Base-by-base conservation (phyloP, 2,113 vertebrate species). In the Nothoprocta pentlandii region DNA sequence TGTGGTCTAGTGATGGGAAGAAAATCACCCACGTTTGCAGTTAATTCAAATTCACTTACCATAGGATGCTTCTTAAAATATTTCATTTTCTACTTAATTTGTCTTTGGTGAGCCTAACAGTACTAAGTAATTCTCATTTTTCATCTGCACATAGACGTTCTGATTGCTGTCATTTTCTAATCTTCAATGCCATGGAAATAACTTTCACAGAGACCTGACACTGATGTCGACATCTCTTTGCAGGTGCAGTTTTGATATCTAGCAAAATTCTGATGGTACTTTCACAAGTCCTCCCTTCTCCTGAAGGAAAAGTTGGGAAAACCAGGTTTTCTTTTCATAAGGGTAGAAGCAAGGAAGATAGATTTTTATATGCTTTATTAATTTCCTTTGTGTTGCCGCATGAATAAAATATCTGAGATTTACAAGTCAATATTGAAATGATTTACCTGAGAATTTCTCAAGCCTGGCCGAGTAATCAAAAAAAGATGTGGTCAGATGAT, bases 31-130 rank as follows among this genome's bases (percentile, higher is more conserved):
- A 56, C 80, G 54, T 94, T 95, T 95, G 78, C 67, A 80, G 77
- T 71, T 93, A 90, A 96, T 96, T 95, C 94, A 95, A 81, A 91
- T 89, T 96, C 95, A 93, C 82, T 89, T 92, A 64, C 85, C 83
- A 63, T 71, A 59, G 47, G 73, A 93, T 67, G 63, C 54, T 90
- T 97, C 90, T 96, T 87, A 96, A 96, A 96, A 86, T 93, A 85
- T 93, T 96, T 95, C 36, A 86, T 95, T 96, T 95, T 95, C 94
- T 90, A 92, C 78, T 75, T 96, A 93, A 90, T 96, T 95, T 92
- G 86, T 68, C 76, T 84, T 74, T 67, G 90, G 63, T 69, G 83
- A 89, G 36, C 87, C 74, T 78, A 97, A 93, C 79, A 67, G 30
- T 81, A 91, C 53, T 94, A 94, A 93, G 79, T 64, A 70, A 83